A percentile compares a stretch with the other conserved stretches of the same genome.
Evolutionary conservation across 2,113 vertebrate species (phyloP).

Genomic region (Cinclus cinclus): DNA sequence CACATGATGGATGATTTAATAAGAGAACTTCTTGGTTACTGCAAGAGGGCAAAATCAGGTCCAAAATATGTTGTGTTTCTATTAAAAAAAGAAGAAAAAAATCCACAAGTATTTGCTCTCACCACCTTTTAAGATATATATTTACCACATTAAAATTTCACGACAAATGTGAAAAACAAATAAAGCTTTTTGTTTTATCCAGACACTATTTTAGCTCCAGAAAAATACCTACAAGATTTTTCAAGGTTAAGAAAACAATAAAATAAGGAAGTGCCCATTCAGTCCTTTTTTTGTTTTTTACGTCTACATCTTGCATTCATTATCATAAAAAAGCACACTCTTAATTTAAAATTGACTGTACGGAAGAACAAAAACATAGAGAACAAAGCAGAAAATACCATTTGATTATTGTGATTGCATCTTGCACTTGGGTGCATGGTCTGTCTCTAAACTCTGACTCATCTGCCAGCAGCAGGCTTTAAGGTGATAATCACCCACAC

Average conservation of each 20-base stretch:
- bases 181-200: not conserved
- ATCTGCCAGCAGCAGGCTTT: slow-evolving; percentile 50
- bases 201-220: not conserved
- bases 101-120: not conserved
- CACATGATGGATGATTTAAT: not conserved
- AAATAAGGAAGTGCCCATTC: not conserved
- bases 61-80: not conserved
- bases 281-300: not conserved
- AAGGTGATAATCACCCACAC: slow-evolving; percentile 64
- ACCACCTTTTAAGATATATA: not conserved
- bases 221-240: not conserved
- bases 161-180: not conserved
- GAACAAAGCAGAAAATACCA: slow-evolving; percentile 35
- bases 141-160: not conserved
- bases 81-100: not conserved
- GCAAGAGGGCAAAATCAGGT: not conserved
- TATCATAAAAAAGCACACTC: not conserved
- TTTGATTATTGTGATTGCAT: slow-evolving; percentile 31
- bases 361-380: not conserved
- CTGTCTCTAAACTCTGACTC: slow-evolving; percentile 52
- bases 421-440: slow-evolving; percentile 6
- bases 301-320: not conserved
- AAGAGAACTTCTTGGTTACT: not conserved
- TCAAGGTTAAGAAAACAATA: slow-evolving; percentile 35
- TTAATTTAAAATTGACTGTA: slow-evolving; percentile 23